These are phyloP conservation scores for Glandiceps talaboti DNA, from an alignment of 53 echinoderm and acorn worm genomes.

Conservation along the genomic window DNA sequence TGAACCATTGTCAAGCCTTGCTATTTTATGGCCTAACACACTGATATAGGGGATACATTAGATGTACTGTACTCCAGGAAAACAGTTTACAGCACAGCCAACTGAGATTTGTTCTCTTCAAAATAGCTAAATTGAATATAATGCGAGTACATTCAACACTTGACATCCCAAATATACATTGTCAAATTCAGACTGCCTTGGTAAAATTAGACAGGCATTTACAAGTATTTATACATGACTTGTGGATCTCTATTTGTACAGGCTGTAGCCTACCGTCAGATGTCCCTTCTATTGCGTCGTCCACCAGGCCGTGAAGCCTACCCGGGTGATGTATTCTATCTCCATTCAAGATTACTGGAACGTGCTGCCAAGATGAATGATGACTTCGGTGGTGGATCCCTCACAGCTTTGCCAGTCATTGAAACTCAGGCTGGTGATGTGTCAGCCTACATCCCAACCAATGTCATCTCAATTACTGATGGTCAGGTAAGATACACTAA, in stretches of 20 bases:
- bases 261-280: constrained; percentile 99
- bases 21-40: neutral
- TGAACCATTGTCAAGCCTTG: neutral
- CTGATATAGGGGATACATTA: neutral
- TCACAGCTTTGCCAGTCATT: constrained; percentile 95
- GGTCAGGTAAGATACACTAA: constrained; percentile 96
- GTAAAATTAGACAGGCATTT: too few relatives aligned
- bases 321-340: constrained; percentile 99
- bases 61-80: too few relatives aligned
- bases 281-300: constrained; percentile 97
- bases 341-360: constrained; percentile 97
- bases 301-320: constrained; percentile 99
- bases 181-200: too few relatives aligned
- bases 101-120: too few relatives aligned
- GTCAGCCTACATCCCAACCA: constrained; percentile 99
- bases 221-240: too few relatives aligned
- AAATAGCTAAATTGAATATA: too few relatives aligned
- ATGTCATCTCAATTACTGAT: constrained; percentile 99
- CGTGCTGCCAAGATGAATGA: constrained; percentile 99
- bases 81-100: too few relatives aligned
- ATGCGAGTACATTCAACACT: too few relatives aligned
- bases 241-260: too few relatives aligned
- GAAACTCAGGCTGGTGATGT: constrained; percentile 99
- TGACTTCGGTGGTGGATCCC: constrained; percentile 96
- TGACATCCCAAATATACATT: too few relatives aligned